phyloP scores from a whole-genome alignment of 2,888 invertebrate species.

The Horisme vitalbata region DNA sequence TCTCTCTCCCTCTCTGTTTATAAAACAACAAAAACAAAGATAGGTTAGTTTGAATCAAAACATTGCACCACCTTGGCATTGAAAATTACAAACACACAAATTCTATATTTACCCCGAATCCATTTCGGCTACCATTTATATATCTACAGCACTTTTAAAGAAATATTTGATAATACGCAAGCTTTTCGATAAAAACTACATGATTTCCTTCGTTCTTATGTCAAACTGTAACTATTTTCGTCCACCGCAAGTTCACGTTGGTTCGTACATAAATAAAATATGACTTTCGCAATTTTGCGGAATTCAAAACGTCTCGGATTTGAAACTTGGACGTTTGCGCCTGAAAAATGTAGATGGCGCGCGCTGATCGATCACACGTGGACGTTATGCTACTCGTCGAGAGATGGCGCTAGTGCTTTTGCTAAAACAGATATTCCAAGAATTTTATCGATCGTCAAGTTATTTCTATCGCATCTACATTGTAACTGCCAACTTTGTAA shows the following conservation, averaged over 20 bases:
- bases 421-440: too few species aligned
- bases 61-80: slow-evolving; percentile 45
- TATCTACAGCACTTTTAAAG: slow-evolving; percentile 42
- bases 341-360: slow-evolving; percentile 49
- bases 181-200: slow-evolving; percentile 78
- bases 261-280: slow-evolving; percentile 57
- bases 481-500: too few species aligned
- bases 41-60: slow-evolving; percentile 74
- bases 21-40: slow-evolving; percentile 34
- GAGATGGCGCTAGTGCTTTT: slow-evolving; percentile 36
- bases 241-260: slow-evolving; percentile 75
- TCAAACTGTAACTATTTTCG: slow-evolving; percentile 79
- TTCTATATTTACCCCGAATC: slow-evolving; percentile 73
- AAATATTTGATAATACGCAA: slow-evolving; percentile 61
- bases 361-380: slow-evolving; percentile 10
- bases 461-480: too few species aligned
- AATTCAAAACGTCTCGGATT: slow-evolving; percentile 29
- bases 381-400: slow-evolving; percentile 6
- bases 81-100: slow-evolving; percentile 46
- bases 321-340: slow-evolving; percentile 10
- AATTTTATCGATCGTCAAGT: too few species aligned
- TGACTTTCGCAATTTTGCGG: slow-evolving; percentile 33
- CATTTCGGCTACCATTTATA: slow-evolving; percentile 67
- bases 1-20: background rate
- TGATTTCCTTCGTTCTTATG: slow-evolving; percentile 75